Conservation (phyloP, 2,113 vertebrate genomes). For the Cercocebus atys region DNA sequence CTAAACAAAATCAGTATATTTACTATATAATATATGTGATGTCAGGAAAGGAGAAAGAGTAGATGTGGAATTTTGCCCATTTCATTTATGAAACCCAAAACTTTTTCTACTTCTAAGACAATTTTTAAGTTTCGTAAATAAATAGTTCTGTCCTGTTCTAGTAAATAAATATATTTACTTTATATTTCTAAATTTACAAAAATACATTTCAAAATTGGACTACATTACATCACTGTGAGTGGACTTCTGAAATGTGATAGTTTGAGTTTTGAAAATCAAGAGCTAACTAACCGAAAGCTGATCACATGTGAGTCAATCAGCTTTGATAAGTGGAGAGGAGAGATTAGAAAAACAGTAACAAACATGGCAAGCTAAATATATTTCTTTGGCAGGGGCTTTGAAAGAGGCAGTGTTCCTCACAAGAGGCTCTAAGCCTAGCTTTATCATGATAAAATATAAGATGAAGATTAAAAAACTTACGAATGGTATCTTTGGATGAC, state of each 20-base stretch:
- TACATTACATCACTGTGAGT: background rate
- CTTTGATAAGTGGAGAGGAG: background rate
- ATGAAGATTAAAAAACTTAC: background rate
- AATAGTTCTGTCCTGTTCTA: background rate
- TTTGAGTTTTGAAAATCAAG: constrained; percentile 27
- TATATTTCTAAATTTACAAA: background rate
- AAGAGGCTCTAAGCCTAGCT: background rate
- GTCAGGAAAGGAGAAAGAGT: background rate
- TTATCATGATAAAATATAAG: background rate
- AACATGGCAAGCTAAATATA: background rate
- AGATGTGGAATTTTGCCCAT: background rate
- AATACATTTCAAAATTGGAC: too few species aligned
- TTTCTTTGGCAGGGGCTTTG: background rate
- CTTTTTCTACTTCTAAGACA: background rate
- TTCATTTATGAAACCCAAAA: background rate
- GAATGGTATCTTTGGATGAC: background rate
- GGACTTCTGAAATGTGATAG: background rate
- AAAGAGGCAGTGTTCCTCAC: background rate
- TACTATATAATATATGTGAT: background rate
- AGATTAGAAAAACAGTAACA: background rate
- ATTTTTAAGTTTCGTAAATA: constrained; percentile 31
- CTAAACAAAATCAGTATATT: background rate
- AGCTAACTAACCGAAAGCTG: constrained; percentile 17
- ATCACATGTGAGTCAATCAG: constrained; percentile 23
- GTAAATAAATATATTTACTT: constrained; percentile 28